Evolutionary conservation across 2,797 vertebrate genomes (phyloP), one percentile per base, ranked within the genome.

Genomic region (Hephaestus fuliginosus): DNA sequence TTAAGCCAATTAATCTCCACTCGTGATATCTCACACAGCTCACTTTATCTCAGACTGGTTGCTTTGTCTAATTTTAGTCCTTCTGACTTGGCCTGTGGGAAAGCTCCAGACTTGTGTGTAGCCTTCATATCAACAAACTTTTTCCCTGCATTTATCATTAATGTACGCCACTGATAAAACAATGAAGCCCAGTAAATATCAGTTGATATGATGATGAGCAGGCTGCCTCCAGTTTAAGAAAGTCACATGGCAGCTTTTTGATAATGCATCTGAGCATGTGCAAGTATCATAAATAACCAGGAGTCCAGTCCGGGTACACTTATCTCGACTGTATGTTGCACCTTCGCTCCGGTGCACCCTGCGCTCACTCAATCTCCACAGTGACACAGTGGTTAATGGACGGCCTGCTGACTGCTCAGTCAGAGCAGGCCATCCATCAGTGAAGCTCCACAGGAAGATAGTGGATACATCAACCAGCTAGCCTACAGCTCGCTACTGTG

Each of bases 281-380:
- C 14, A 17, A 14, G 28, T 8, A n/a, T 46, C 61, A 76, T 75
- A 57, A 72, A 78, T 69, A 76, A 76, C 39, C 36, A 60, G 60
- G 55, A 74, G 68, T 44, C 56, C 48, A 56, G 62, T 39, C 36
- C 8, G 2, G 6, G 36, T 39, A 39, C 36, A 39, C 7, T 39
- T 7, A 80, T 73, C 56, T 39, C 18, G 57, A n/a, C 55, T 30
- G 5, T 2, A 30, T 48, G 22, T 46, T 58, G 36, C 71, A 80
- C 56, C 43, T 71, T 75, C n/a, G 25, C 62, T 67, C 57, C 2
- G 0, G 17, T 57, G 52, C 53, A 70, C 52, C 51, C 49, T 28
- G 56, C 5, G 36, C 72, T 56, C 46, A 1, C 41, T 70, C 52
- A 33, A 3, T 73, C 63, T 44, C 20, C 25, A 65, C 74, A 13